Conservation (phyloP, 2,888 invertebrate genomes). For the Ischnura elegans region DNA sequence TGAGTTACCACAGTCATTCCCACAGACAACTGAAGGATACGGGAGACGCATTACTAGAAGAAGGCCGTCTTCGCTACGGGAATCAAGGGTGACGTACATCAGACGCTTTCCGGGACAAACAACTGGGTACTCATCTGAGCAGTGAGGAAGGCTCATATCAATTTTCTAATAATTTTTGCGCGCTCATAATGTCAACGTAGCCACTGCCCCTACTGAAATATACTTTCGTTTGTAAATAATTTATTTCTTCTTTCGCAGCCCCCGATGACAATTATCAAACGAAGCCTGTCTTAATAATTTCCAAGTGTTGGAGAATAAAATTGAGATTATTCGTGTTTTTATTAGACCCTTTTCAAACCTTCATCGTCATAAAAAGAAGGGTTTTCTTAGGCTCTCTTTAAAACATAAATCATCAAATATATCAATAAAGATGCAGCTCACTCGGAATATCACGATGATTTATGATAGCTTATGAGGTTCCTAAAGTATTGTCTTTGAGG, state of each 20-base stretch:
- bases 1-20: not conserved
- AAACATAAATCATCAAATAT: not conserved
- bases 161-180: not conserved
- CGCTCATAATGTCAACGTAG: too few relatives aligned
- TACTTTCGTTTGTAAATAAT: not conserved
- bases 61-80: conserved; percentile 6
- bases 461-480: too few relatives aligned
- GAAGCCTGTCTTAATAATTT: too few relatives aligned
- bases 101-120: conserved; percentile 20
- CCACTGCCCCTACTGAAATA: not conserved
- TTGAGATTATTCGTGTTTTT: not conserved
- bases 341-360: not conserved
- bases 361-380: not conserved
- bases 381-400: too few relatives aligned
- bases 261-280: not conserved
- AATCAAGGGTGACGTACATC: conserved; percentile 31
- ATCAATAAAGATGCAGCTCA: too few relatives aligned
- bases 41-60: conserved; percentile 24
- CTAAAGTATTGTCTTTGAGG: not conserved
- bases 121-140: conserved; percentile 7
- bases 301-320: not conserved
- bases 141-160: not conserved
- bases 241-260: not conserved
- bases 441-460: too few relatives aligned
- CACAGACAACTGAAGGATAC: not conserved